These are phyloP conservation scores for Drosophila guanche DNA, from an alignment of 1,140 invertebrate genomes.

Conservation along the genomic window DNA sequence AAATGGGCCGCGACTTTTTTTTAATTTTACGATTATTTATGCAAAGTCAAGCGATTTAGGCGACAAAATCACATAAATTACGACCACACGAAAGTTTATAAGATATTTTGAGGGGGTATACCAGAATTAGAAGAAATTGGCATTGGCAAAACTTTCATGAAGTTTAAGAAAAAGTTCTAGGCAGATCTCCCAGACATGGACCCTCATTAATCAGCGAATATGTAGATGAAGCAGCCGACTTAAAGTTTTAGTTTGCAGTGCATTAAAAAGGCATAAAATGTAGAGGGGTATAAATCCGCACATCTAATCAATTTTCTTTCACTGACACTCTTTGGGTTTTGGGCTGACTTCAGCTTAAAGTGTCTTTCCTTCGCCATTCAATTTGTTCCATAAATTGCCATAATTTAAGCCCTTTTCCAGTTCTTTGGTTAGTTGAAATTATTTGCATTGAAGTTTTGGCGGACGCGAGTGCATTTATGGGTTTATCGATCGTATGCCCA, in stretches of 20 bases:
- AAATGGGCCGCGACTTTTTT: conserved; percentile 58
- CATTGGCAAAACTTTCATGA: too few species aligned
- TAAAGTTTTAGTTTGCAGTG: neutral
- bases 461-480: conserved; percentile 1
- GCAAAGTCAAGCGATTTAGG: conserved; percentile 56
- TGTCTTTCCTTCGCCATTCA: conserved; percentile 26
- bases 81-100: conserved; percentile 17
- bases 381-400: conserved; percentile 47
- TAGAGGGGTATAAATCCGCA: neutral
- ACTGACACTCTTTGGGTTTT: conserved; percentile 38
- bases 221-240: neutral
- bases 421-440: conserved; percentile 38
- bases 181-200: too few species aligned
- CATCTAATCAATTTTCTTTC: too few species aligned
- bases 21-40: conserved; percentile 29
- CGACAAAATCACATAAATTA: conserved; percentile 62
- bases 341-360: conserved; percentile 58
- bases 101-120: neutral
- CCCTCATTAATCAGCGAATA: conserved; percentile 1
- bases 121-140: neutral
- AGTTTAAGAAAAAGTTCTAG: too few species aligned
- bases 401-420: conserved; percentile 38
- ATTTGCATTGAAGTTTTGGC: conserved; percentile 33
- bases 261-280: conserved; percentile 18
- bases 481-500: conserved; percentile 2